Conservation (phyloP, 2,113 vertebrate species). For the Toxotes jaculatrix region DNA sequence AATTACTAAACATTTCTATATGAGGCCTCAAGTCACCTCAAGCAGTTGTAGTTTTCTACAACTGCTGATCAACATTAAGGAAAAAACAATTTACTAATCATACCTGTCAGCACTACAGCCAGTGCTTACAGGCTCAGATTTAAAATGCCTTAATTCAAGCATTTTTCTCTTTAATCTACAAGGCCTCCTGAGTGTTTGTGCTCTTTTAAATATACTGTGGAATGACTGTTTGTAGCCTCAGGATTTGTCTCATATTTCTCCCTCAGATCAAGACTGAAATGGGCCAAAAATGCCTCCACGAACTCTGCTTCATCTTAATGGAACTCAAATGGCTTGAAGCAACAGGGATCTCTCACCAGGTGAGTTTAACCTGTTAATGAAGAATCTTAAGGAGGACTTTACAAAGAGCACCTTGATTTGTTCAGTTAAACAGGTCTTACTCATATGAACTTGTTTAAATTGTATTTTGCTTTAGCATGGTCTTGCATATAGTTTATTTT, state of each 20-base stretch:
- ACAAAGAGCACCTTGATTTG: constrained; percentile 27
- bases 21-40: constrained; percentile 12
- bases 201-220: constrained; percentile 57
- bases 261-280: constrained; percentile 59
- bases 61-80: neutral
- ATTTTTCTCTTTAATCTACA: constrained; percentile 46
- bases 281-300: constrained; percentile 45
- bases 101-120: constrained; percentile 9
- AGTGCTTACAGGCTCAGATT: constrained; percentile 26
- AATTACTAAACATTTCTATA: neutral
- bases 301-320: constrained; percentile 56
- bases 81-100: constrained; percentile 35
- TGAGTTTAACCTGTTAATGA: constrained; percentile 52
- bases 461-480: neutral
- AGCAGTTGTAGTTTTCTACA: constrained; percentile 23
- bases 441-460: neutral
- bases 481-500: neutral
- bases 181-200: constrained; percentile 43
- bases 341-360: constrained; percentile 33
- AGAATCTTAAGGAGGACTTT: neutral
- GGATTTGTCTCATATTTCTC: constrained; percentile 59
- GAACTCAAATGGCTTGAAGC: constrained; percentile 53
- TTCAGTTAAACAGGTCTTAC: constrained; percentile 12
- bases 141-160: constrained; percentile 41
- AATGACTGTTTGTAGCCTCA: constrained; percentile 62